Base-by-base conservation (phyloP, 2,888 invertebrate genomes). In the Pyralis farinalis region DNA sequence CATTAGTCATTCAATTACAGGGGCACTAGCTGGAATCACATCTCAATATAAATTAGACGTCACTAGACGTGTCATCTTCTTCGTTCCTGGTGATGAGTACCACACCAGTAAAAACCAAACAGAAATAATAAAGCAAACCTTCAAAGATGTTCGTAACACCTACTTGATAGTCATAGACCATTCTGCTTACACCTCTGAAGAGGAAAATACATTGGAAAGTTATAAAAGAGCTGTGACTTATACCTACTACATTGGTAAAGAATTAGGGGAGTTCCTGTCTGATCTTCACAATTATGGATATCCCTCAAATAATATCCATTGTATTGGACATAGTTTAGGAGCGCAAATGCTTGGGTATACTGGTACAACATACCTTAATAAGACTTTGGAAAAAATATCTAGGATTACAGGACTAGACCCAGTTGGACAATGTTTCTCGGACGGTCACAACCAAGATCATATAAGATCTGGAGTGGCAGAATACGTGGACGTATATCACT, bases 401-500 rank as follows among this genome's bases (percentile, higher is more conserved):
- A 71, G 79, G 21, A 77, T 88, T 3, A 81, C 84, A 0, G 88
- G 77, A 1, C 54, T 87, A 5, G 88, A 88, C 34, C 88, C 88
- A 1, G 88, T 87, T 34, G 87, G 87, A 0, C 88, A 87, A 3
- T 88, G 87, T 43, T 88, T 84, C 44, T 70, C 79, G 0, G 76
- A 81, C 12, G 80, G 76, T 41, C 53, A 69, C 0, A 69, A 77
- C 1, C 61, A 83, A 31, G 79, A 89, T 10, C 84, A 91, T 50
- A 64, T 93, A 0, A 79, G 90, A 36, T 76, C 86, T 12, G 85
- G 86, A 3, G 90, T 92, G 16, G 92, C 92, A 0, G 75, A 84
- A 0, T 91, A 91, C 52, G 92, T 92, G 0, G 92, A 92, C 57
- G 86, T 90, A 0, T 86, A 92, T 46, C 92, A 92, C 57, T 92